Conservation (phyloP, 2,797 vertebrate genomes). For the Trematomus bernacchii region DNA sequence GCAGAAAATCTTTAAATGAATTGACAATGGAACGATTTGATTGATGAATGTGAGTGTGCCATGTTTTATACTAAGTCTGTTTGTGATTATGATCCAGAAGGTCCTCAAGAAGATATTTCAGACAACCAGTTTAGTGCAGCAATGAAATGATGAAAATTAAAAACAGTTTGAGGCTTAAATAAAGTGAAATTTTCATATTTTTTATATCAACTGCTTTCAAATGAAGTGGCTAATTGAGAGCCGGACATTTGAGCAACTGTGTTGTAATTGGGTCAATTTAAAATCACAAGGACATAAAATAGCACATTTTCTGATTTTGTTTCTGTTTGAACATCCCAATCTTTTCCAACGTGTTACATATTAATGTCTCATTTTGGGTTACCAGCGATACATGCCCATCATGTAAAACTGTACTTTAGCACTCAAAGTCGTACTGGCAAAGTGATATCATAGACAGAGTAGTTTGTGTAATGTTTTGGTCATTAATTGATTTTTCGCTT, state of each 20-base stretch:
- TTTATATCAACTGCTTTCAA: not conserved
- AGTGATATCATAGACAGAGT: too few species aligned
- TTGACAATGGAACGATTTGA: slow-evolving; percentile 37
- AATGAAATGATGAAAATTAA: not conserved
- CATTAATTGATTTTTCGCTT: too few species aligned
- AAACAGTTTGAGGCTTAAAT: not conserved
- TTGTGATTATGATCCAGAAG: not conserved
- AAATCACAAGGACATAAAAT: not conserved
- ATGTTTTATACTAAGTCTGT: not conserved
- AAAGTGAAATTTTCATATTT: not conserved
- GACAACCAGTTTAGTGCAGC: too few species aligned
- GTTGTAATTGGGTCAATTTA: not conserved
- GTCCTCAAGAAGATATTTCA: not conserved
- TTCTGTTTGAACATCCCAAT: too few species aligned
- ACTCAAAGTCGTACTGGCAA: too few species aligned
- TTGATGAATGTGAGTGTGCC: not conserved
- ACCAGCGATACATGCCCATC: too few species aligned
- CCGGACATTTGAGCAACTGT: not conserved
- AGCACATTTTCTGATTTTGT: too few species aligned
- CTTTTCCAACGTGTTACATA: too few species aligned
- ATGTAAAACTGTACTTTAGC: too few species aligned
- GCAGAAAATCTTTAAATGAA: slow-evolving; percentile 46
- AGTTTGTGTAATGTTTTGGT: too few species aligned
- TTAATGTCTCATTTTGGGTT: too few species aligned
- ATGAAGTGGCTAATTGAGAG: not conserved